phyloP scores from a whole-genome alignment of 2,797 vertebrate genomes.

The Macropodus opercularis region DNA sequence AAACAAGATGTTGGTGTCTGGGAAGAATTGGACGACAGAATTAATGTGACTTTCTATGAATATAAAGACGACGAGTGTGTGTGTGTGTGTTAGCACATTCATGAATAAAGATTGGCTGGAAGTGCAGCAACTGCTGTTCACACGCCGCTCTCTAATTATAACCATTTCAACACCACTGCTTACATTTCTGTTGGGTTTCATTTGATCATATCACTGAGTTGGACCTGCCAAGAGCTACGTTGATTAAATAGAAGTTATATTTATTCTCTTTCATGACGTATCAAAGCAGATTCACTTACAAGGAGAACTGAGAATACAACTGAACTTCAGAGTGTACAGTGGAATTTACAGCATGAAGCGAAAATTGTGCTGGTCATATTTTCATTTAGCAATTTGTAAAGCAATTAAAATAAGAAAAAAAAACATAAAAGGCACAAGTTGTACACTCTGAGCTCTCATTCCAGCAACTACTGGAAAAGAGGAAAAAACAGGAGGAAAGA shows the following conservation, averaged over 20 bases:
- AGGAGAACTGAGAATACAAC: constrained; percentile 3
- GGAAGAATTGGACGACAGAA: constrained; percentile 34
- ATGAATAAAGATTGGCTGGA: constrained; percentile 69
- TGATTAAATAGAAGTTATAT: constrained; percentile 9
- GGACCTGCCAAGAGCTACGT: constrained; percentile 2
- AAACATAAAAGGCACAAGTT: neutral
- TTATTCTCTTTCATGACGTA: constrained; percentile 17
- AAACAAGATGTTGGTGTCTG: constrained; percentile 35
- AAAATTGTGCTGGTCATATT: neutral
- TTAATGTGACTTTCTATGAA: constrained; percentile 23
- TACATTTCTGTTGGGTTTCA: constrained; percentile 41
- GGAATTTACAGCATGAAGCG: neutral
- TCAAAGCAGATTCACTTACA: constrained; percentile 21
- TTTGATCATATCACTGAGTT: constrained; percentile 42
- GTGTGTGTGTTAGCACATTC: constrained; percentile 33
- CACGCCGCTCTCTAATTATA: constrained; percentile 62
- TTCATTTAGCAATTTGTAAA: constrained; percentile 4
- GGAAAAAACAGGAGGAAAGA: no score
- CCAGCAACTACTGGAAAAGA: no score
- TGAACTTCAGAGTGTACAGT: neutral
- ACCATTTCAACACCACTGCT: constrained; percentile 51
- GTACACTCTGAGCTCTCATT: no score
- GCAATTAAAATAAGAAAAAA: neutral
- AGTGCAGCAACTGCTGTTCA: constrained; percentile 70
- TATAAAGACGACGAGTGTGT: constrained; percentile 8